Conservation (phyloP, 2,113 vertebrate species). For the Acrocephalus arundinaceus region DNA sequence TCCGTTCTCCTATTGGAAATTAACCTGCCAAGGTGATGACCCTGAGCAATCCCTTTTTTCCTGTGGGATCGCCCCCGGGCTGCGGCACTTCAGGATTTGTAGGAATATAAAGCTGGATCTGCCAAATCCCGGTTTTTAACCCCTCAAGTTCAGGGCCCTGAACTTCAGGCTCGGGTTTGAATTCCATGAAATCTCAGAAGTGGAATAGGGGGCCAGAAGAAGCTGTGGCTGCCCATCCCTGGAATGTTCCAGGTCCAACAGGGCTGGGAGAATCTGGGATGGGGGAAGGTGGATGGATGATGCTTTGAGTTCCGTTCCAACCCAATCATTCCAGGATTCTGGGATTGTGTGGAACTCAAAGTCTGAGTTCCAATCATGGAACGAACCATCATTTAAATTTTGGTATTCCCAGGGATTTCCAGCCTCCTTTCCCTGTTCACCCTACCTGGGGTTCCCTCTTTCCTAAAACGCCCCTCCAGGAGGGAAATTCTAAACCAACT, state of each 20-base stretch:
- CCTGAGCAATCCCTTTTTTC: background rate
- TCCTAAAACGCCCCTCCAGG: no score
- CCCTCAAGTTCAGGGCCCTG: background rate
- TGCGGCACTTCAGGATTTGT: rapidly evolving
- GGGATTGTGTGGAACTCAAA: background rate
- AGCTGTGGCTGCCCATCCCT: background rate
- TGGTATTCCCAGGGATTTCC: background rate
- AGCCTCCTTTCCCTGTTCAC: background rate
- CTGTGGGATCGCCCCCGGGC: rapidly evolving
- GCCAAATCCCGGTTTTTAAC: background rate
- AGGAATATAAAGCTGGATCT: background rate
- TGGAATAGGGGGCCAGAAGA: background rate
- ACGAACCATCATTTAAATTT: background rate
- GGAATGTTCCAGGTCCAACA: rapidly evolving
- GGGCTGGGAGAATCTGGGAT: background rate
- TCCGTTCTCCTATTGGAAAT: background rate
- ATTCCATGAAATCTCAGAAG: no score
- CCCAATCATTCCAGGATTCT: background rate
- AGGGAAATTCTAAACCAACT: no score
- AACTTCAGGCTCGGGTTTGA: background rate
- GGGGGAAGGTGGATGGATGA: no score
- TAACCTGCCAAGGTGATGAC: rapidly evolving
- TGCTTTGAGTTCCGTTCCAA: background rate
- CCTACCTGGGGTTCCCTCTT: no score
- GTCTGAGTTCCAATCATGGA: background rate